Percentiles rank a stretch among this genome's conserved stretches.
These are phyloP conservation scores for Cherax destructor DNA, from an alignment of 1,140 invertebrate genomes.

Conservation along the genomic window DNA sequence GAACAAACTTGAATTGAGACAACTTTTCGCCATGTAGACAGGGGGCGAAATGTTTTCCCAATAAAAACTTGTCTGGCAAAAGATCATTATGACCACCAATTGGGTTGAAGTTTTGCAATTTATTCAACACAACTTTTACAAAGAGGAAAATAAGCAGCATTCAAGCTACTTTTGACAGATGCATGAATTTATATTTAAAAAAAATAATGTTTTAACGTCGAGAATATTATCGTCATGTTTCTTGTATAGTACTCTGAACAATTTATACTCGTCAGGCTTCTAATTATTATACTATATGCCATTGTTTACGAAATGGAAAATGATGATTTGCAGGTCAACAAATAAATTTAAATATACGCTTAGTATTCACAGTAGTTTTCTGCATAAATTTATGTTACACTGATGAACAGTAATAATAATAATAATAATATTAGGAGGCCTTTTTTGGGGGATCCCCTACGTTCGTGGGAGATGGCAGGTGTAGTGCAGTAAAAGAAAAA, in stretches of 20 bases:
- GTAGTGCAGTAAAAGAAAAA: no score
- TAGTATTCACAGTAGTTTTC: not conserved
- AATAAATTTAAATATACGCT: not conserved
- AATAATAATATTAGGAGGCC: no score
- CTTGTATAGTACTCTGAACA: not conserved
- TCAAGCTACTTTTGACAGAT: not conserved
- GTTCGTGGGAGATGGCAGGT: no score
- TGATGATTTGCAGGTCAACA: not conserved
- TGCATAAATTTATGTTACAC: no score
- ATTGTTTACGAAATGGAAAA: not conserved
- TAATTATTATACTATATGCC: not conserved
- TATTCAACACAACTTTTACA: not conserved
- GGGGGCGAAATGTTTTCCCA: no score
- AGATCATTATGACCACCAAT: not conserved
- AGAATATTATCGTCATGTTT: not conserved
- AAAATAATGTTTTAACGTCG: not conserved
- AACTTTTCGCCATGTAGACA: no score
- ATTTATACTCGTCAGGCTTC: not conserved
- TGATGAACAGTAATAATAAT: no score
- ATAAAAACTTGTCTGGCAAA: not conserved
- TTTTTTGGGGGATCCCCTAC: no score
- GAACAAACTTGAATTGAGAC: no score
- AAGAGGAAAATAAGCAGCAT: not conserved
- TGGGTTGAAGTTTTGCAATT: not conserved
- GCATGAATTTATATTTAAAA: not conserved